These are phyloP conservation scores for Megalops cyprinoides DNA, from an alignment of 2,797 vertebrate genomes.

Conservation along the genomic window DNA sequence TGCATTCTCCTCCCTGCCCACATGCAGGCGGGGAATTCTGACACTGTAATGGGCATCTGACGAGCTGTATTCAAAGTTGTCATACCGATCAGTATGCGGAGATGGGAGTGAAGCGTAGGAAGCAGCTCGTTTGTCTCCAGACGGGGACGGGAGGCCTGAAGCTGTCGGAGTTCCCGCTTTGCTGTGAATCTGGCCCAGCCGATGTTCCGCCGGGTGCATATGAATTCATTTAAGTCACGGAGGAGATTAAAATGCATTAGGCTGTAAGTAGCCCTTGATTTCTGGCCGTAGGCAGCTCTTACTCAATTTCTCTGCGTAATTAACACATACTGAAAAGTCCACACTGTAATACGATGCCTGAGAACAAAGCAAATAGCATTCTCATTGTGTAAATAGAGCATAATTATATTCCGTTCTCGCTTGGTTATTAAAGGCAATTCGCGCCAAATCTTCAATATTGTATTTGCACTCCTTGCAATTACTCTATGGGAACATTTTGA, in stretches of 20 bases:
- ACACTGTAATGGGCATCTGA: too few relatives aligned
- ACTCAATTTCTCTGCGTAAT: slow-evolving; percentile 57
- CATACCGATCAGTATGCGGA: too few relatives aligned
- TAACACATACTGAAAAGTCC: slow-evolving; percentile 55
- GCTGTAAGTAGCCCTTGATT: slow-evolving; percentile 55
- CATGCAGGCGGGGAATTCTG: too few relatives aligned
- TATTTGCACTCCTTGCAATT: slow-evolving; percentile 27
- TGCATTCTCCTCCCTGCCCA: too few relatives aligned
- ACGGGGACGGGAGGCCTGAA: neutral
- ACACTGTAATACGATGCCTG: slow-evolving; percentile 46
- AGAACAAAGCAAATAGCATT: slow-evolving; percentile 56
- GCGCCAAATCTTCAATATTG: slow-evolving; percentile 28
- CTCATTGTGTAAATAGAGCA: slow-evolving; percentile 54
- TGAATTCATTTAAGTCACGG: slow-evolving; percentile 44
- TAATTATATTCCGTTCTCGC: slow-evolving; percentile 48
- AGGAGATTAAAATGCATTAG: slow-evolving; percentile 57
- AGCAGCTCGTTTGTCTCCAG: neutral
- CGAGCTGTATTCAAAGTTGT: too few relatives aligned
- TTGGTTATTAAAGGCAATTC: slow-evolving; percentile 39
- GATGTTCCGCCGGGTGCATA: slow-evolving; percentile 37
- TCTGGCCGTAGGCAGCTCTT: slow-evolving; percentile 50
- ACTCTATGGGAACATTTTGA: slow-evolving; percentile 2
- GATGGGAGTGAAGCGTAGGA: too few relatives aligned
- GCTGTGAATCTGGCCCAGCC: neutral
- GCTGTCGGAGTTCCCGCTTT: neutral